Conservation (phyloP, 2,797 vertebrate species). For the Oreochromis mossambicus region DNA sequence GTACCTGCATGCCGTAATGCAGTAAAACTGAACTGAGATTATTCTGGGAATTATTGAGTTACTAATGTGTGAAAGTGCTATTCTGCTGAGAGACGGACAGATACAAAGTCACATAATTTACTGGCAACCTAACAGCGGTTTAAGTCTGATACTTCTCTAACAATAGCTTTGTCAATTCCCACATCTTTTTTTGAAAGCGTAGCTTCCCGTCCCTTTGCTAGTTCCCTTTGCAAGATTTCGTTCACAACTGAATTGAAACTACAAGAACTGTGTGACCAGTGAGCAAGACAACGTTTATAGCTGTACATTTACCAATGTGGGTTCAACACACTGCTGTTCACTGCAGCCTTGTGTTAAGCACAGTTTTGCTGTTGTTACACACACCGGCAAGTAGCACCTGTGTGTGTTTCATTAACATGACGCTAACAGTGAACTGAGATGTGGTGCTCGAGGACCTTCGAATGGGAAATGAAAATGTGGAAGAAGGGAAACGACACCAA, state of each 20-base stretch:
- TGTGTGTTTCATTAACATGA: background rate
- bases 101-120: background rate
- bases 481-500: constrained; percentile 58
- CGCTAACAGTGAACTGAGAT: background rate
- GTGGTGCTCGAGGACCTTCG: background rate
- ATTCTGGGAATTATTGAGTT: background rate
- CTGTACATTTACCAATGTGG: background rate
- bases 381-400: background rate
- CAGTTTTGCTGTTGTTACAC: background rate
- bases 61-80: background rate
- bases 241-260: background rate
- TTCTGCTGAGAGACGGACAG: background rate
- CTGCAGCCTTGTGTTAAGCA: background rate
- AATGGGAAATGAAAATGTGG: constrained; percentile 64
- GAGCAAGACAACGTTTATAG: background rate
- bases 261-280: background rate
- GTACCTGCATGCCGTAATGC: background rate
- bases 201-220: background rate
- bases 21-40: background rate
- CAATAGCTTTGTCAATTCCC: background rate
- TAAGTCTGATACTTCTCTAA: background rate
- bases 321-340: background rate
- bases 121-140: background rate
- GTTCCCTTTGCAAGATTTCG: constrained; percentile 15
- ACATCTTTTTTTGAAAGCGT: background rate